Conservation (phyloP, 2,797 vertebrate species). For the Pogoniulus pusillus region DNA sequence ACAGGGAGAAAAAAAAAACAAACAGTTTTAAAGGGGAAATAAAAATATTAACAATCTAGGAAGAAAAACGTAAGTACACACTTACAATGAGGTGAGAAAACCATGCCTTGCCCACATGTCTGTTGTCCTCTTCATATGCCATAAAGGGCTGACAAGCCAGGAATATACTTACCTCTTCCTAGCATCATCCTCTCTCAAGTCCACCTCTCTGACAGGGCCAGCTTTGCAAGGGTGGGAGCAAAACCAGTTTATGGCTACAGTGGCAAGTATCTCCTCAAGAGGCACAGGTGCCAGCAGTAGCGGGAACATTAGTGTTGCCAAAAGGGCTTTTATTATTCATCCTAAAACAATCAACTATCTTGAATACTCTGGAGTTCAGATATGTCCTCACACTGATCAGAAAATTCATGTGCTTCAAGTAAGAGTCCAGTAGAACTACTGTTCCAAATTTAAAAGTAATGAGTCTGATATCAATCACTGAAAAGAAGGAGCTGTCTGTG, state of each 20-base stretch:
- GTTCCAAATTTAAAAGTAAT: not conserved
- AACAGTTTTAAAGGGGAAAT: not conserved
- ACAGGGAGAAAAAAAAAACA: not conserved
- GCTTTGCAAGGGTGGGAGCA: not conserved
- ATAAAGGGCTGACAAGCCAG: not conserved
- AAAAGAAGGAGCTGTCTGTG: not conserved
- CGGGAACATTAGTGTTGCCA: not conserved
- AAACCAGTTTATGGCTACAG: fast-evolving
- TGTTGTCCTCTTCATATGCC: not conserved
- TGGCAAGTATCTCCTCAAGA: not conserved
- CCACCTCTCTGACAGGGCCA: not conserved
- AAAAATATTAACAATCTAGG: not conserved
- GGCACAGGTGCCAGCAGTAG: not conserved
- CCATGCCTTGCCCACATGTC: not conserved
- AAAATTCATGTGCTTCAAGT: not conserved
- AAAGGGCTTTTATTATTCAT: not conserved
- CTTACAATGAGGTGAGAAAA: not conserved
- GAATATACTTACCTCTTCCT: not conserved
- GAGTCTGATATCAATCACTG: not conserved
- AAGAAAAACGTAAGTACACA: not conserved
- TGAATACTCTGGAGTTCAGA: not conserved
- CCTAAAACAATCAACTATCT: not conserved
- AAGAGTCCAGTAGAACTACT: not conserved
- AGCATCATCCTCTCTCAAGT: not conserved
- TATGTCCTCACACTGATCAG: not conserved